Evolutionary conservation across 1,140 invertebrate species (phyloP).

Genomic region (Drosophila albomicans): DNA sequence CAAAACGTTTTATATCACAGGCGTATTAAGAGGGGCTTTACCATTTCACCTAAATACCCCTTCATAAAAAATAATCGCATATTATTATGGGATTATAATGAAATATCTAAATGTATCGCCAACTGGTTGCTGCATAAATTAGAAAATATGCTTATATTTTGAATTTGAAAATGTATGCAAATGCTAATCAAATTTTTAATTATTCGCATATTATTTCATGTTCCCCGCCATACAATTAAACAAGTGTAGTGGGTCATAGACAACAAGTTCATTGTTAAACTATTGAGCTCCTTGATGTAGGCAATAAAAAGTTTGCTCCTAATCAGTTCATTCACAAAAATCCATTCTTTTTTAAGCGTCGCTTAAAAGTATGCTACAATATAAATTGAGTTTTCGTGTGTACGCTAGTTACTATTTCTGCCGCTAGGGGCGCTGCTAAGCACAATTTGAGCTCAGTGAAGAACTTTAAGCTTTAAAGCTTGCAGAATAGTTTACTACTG

Average conservation of each 20-base stretch:
- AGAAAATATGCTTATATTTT: not conserved
- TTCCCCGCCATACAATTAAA: not conserved
- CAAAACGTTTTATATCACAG: slow-evolving; percentile 46
- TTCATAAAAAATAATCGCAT: not conserved
- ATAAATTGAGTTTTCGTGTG: not conserved
- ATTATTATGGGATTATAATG: not conserved
- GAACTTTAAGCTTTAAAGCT: not conserved
- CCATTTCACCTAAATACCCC: slow-evolving; percentile 4
- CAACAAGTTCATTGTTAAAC: slow-evolving; percentile 8
- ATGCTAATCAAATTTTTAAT: not conserved
- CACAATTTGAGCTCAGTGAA: not conserved
- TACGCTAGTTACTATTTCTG: not conserved
- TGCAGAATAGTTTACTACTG: not conserved
- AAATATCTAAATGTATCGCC: not conserved
- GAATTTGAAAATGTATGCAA: not conserved
- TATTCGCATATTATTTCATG: not conserved
- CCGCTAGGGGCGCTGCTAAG: slow-evolving; percentile 4
- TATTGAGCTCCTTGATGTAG: not conserved
- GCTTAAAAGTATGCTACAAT: slow-evolving; percentile 9
- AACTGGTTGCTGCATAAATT: not conserved
- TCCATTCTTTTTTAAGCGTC: not conserved
- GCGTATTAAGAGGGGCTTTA: slow-evolving; percentile 28
- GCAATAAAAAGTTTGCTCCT: not conserved
- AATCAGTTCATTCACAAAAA: slow-evolving; percentile 8
- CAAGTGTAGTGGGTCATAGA: not conserved